Base-by-base conservation (phyloP, 2,113 vertebrate species). In the Beaufortia kweichowensis region DNA sequence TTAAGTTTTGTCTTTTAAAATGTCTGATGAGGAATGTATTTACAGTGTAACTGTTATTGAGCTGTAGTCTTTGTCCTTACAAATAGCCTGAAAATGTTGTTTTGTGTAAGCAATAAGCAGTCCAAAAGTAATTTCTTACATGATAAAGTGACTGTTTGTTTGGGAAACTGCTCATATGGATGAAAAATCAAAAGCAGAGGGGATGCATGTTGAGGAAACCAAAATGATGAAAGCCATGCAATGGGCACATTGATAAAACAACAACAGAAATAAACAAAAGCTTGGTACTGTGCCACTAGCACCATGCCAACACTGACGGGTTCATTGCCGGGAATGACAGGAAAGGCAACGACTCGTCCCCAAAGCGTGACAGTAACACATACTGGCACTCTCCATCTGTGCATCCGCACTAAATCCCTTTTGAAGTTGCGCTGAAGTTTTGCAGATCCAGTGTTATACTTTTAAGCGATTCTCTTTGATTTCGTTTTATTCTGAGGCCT, bases 351-450 rank as follows among this genome's bases (percentile, higher is more conserved):
- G 69, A 64, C 77, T 83, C 64, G 55, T 79, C 79, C 61, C 70
- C n/a, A 62, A 66, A 41, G 80, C 48, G 41, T 83, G 80, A 87
- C 77, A 81, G 50, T 87, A 88, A 91, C 80, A n/a, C 60, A 66
- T 64, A 48, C 50, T 83, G 85, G 83, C 87, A 82, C 86, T 67
- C 79, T 71, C 87, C 89, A 89, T 91, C 87, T 90, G 89, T 89
- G 78, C 72, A 78, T 79, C 61, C 76, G 60, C 63, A 67, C 77
- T 68, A 86, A 86, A 84, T 79, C 71, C 78, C 87, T 87, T 90
- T 85, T 89, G 84, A 90, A 86, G 86, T 89, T 76, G 82, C 68
- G 75, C 87, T 85, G 81, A 86, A 81, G 79, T 82, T 86, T 61
- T 75, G 79, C 79, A 78, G 53, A 70, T 64, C 67, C 35, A 57